A percentile compares a stretch with the other conserved stretches of the same genome.
Evolutionary conservation across 2,113 vertebrate species (phyloP).

Genomic region (Bettongia penicillata): DNA sequence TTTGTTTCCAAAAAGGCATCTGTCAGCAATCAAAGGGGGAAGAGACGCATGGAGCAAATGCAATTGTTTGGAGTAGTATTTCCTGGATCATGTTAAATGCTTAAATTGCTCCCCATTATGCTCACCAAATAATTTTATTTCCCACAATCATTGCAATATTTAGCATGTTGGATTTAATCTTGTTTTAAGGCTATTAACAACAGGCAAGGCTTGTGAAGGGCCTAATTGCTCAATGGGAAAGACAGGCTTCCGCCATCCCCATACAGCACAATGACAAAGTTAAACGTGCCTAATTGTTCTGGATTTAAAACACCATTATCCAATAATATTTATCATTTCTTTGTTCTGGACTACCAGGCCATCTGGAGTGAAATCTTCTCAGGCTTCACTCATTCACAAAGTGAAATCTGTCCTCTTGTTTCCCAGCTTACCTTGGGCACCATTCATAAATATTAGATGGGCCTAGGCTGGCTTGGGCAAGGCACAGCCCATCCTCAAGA

Average conservation of each 20-base stretch:
- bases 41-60: constrained; percentile 92
- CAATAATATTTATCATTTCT: constrained; percentile 76
- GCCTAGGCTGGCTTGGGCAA: not conserved
- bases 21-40: constrained; percentile 92
- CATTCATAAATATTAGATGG: constrained; percentile 63
- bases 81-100: constrained; percentile 92
- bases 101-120: constrained; percentile 89
- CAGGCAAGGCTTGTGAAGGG: constrained; percentile 82
- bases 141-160: constrained; percentile 91
- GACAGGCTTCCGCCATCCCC: constrained; percentile 77
- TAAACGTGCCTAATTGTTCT: constrained; percentile 83
- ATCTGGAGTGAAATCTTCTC: constrained; percentile 75
- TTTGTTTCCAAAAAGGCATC: constrained; percentile 93
- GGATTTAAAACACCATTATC: constrained; percentile 81
- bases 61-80: constrained; percentile 91
- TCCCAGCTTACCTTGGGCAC: constrained; percentile 31
- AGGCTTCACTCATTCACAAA: constrained; percentile 77
- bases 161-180: constrained; percentile 89
- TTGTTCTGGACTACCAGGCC: constrained; percentile 71
- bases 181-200: constrained; percentile 89
- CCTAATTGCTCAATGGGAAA: constrained; percentile 79
- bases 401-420: constrained; percentile 68
- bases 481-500: not conserved
- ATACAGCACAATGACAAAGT: constrained; percentile 81
- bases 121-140: constrained; percentile 92